Evolutionary conservation across 2,113 vertebrate genomes (phyloP).

Genomic region (Petroica traversi): DNA sequence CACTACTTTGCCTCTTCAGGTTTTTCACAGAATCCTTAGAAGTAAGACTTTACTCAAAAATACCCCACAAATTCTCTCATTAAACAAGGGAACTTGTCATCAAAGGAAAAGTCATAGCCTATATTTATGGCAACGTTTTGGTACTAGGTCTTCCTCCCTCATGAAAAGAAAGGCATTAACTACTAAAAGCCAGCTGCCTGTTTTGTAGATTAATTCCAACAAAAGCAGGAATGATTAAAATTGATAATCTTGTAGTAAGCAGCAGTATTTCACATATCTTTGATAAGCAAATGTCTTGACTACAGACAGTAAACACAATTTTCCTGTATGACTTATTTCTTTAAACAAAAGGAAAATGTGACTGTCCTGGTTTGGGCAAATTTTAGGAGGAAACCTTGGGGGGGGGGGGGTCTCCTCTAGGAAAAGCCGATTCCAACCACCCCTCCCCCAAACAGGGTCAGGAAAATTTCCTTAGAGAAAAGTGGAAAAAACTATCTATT

Average conservation of each 20-base stretch:
- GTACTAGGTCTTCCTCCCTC: not conserved
- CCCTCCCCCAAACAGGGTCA: too few species aligned
- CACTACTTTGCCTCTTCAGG: not conserved
- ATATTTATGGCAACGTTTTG: not conserved
- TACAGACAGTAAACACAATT: not conserved
- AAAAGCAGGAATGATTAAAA: not conserved
- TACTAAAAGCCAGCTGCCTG: not conserved
- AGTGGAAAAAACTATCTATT: too few species aligned
- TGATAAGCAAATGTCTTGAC: not conserved
- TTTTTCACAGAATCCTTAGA: not conserved
- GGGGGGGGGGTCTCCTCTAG: too few species aligned
- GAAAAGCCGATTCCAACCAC: too few species aligned
- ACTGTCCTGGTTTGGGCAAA: too few species aligned
- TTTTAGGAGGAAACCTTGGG: too few species aligned
- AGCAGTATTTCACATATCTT: not conserved
- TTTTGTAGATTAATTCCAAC: not conserved
- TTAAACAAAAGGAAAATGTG: not conserved
- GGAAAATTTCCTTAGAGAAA: too few species aligned
- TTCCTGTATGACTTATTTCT: not conserved
- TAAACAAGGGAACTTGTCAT: not conserved
- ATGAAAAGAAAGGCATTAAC: not conserved
- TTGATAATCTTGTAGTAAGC: not conserved
- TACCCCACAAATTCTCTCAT: not conserved
- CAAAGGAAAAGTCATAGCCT: not conserved
- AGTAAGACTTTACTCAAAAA: not conserved